Percentiles rank a stretch among this genome's conserved stretches.
Conservation (phyloP, 2,797 vertebrate genomes). For the Serranus cabrilla region DNA sequence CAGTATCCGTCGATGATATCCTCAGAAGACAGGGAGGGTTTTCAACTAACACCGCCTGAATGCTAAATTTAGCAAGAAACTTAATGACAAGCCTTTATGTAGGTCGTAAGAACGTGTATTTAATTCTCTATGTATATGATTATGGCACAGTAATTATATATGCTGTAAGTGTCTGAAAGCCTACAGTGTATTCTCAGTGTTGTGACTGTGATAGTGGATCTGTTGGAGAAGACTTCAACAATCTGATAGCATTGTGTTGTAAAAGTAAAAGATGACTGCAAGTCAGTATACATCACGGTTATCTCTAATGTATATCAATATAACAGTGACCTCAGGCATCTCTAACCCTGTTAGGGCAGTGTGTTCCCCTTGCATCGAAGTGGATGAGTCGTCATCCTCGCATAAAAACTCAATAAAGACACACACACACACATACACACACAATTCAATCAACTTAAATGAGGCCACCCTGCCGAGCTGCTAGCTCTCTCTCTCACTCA, state of each 20-base stretch:
- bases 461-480: slow-evolving; percentile 44
- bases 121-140: slow-evolving; percentile 24
- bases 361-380: slow-evolving; percentile 12
- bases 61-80: slow-evolving; percentile 7
- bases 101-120: not conserved
- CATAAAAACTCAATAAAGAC: slow-evolving; percentile 30
- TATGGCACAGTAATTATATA: not conserved
- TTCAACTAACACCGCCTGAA: slow-evolving; percentile 13
- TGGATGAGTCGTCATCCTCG: slow-evolving; percentile 29
- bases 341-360: slow-evolving; percentile 22
- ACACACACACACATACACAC: slow-evolving; percentile 13
- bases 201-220: not conserved
- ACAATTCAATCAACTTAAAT: slow-evolving; percentile 60
- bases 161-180: slow-evolving; percentile 4
- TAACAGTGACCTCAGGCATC: slow-evolving; percentile 12
- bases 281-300: not conserved
- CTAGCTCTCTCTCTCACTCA: not conserved
- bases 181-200: not conserved
- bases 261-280: not conserved
- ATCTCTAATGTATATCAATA: not conserved
- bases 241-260: not conserved
- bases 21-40: not conserved
- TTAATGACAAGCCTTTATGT: slow-evolving; percentile 15
- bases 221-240: not conserved
- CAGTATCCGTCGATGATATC: not conserved